Conservation (phyloP, 2,797 vertebrate species). For the Tinamus major region DNA sequence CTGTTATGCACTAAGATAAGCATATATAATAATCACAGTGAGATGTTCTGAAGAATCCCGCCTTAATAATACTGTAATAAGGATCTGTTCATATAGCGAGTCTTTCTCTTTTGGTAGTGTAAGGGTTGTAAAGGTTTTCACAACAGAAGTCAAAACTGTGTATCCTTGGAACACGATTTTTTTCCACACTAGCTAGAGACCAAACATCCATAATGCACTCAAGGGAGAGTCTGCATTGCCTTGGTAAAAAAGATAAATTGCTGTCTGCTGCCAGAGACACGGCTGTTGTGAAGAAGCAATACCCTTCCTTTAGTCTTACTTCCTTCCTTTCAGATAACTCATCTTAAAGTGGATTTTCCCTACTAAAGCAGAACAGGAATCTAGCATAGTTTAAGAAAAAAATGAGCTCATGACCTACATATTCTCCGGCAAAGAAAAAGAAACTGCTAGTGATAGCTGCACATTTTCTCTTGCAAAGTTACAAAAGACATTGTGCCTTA, state of each 20-base stretch:
- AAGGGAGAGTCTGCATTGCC: neutral
- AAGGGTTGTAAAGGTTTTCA: neutral
- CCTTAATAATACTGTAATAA: no score
- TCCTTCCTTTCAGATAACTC: neutral
- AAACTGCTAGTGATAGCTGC: neutral
- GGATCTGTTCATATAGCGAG: rapidly evolving
- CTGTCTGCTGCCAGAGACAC: neutral
- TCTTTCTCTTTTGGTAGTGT: neutral
- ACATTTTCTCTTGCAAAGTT: neutral
- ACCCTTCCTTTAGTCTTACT: neutral
- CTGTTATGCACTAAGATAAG: no score
- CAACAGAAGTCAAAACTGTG: neutral
- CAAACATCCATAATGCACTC: neutral
- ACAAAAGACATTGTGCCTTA: neutral
- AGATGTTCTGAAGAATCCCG: neutral
- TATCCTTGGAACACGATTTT: neutral
- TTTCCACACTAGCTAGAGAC: neutral
- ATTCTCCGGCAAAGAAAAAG: neutral
- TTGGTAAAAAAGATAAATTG: neutral
- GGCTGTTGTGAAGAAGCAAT: neutral
- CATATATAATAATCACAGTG: no score
- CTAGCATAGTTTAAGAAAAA: neutral
- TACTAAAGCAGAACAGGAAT: neutral
- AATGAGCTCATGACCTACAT: rapidly evolving
- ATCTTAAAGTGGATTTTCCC: neutral